These are phyloP conservation scores for Drosophila suzukii DNA, from an alignment of 1,140 invertebrate species.

Conservation along the genomic window DNA sequence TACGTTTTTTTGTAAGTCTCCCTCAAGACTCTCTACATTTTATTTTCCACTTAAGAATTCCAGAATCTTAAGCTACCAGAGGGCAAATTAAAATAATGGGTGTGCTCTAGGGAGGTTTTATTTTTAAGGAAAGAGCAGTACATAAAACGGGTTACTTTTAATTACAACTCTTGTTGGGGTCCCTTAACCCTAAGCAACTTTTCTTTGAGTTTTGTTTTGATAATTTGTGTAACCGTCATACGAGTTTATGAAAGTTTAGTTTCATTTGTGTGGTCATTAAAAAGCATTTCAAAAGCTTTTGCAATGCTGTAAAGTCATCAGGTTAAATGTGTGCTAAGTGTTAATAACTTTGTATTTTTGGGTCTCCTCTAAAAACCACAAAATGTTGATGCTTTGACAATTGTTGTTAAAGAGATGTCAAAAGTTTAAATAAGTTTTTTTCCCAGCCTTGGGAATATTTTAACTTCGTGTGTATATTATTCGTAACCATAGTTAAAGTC, in stretches of 20 bases:
- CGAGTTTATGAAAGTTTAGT: slow-evolving; percentile 30
- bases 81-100: slow-evolving; percentile 66
- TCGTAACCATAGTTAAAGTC: background rate
- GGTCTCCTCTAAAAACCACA: slow-evolving; percentile 7
- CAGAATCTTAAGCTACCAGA: slow-evolving; percentile 20
- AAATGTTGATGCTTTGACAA: slow-evolving; percentile 35
- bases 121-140: background rate
- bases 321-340: slow-evolving; percentile 30
- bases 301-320: slow-evolving; percentile 17
- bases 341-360: slow-evolving; percentile 25
- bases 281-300: slow-evolving; percentile 49
- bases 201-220: slow-evolving; percentile 15
- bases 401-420: slow-evolving; percentile 4
- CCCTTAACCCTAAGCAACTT: slow-evolving; percentile 3
- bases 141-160: slow-evolving; percentile 63
- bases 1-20: background rate
- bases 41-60: background rate
- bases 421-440: background rate
- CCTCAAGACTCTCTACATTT: background rate
- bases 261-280: slow-evolving; percentile 54
- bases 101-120: slow-evolving; percentile 17
- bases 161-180: slow-evolving; percentile 55
- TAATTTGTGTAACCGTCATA: slow-evolving; percentile 65
- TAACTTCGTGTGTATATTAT: background rate
- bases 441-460: background rate